Evolutionary conservation across 2,113 vertebrate species (phyloP).

Genomic region (Chamaetylas fuelleborni): DNA sequence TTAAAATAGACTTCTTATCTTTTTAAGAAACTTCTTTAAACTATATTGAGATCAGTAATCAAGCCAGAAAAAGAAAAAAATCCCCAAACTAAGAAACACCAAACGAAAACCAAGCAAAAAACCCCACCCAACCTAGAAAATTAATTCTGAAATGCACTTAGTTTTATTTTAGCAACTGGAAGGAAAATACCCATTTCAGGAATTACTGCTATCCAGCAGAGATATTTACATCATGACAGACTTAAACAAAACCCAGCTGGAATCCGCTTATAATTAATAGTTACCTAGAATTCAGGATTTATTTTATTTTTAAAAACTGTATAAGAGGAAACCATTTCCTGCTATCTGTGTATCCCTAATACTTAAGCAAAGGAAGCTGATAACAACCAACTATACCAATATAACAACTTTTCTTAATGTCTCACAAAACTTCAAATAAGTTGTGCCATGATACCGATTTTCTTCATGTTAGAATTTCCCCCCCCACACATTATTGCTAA

Average conservation of each 20-base stretch:
- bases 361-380: not conserved
- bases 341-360: not conserved
- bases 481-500: not conserved
- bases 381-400: not conserved
- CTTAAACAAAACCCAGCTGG: not conserved
- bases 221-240: not conserved
- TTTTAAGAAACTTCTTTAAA: not conserved
- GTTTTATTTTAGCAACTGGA: not conserved
- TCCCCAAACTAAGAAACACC: not conserved
- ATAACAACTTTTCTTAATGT: not conserved
- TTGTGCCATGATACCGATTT: not conserved
- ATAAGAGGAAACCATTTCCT: not conserved
- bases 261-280: not conserved
- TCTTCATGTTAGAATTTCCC: not conserved
- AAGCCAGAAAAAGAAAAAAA: not conserved
- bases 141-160: not conserved
- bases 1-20: not conserved
- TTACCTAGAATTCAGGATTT: not conserved
- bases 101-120: not conserved
- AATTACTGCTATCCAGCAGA: not conserved
- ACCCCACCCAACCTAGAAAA: not conserved
- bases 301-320: not conserved
- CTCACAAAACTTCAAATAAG: not conserved
- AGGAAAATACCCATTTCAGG: not conserved
- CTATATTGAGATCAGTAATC: not conserved